Percentiles rank a stretch among this genome's conserved stretches.
phyloP scores from a whole-genome alignment of 2,797 vertebrate genomes.

The Chelonia mydas region DNA sequence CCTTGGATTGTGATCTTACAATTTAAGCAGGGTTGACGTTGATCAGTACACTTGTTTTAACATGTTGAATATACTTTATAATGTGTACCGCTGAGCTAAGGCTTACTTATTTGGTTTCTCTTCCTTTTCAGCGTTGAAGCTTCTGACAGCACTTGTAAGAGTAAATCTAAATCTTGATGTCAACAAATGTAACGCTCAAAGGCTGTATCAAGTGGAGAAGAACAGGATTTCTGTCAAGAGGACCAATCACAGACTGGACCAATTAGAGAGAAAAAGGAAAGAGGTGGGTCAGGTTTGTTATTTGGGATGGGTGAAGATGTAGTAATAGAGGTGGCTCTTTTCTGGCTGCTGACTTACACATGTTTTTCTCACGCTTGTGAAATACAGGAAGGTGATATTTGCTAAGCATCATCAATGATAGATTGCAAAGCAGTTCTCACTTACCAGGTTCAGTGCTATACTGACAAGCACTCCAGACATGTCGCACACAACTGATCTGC shows the following conservation, averaged over 20 bases:
- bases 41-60: slow-evolving; percentile 3
- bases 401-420: background rate
- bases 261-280: slow-evolving; percentile 84
- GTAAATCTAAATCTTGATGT: slow-evolving; percentile 86
- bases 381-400: background rate
- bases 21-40: background rate
- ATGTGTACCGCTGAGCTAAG: background rate
- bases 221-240: slow-evolving; percentile 80
- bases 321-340: background rate
- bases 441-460: background rate
- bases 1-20: background rate
- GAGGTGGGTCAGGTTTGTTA: slow-evolving; percentile 80
- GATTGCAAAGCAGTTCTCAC: background rate
- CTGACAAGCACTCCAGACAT: background rate
- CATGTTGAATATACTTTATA: background rate
- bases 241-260: slow-evolving; percentile 82
- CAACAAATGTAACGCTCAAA: slow-evolving; percentile 86
- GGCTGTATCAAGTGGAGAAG: slow-evolving; percentile 86
- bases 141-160: slow-evolving; percentile 86
- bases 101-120: slow-evolving; percentile 1
- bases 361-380: background rate
- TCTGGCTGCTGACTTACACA: background rate
- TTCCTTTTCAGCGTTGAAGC: slow-evolving; percentile 86
- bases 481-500: background rate
- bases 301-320: background rate